Evolutionary conservation across 2,797 vertebrate genomes (phyloP).

Genomic region (Antennarius maculatus): DNA sequence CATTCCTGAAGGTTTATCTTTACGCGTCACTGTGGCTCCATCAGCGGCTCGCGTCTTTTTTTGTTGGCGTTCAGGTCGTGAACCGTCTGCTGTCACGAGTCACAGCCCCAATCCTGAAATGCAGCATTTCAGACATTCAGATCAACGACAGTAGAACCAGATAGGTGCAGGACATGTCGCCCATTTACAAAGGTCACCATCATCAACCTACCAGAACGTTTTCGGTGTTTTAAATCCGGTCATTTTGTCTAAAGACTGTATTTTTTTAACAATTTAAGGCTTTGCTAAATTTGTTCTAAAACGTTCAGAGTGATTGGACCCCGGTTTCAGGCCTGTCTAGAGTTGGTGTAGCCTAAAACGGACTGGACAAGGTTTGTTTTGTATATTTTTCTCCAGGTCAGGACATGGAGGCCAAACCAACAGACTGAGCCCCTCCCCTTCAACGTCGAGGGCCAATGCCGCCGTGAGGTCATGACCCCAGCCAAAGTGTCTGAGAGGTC

Average conservation of each 20-base stretch:
- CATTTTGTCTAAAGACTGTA: too few species aligned
- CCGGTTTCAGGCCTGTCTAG: not conserved
- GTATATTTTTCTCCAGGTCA: conserved; percentile 60
- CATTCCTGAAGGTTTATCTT: conserved; percentile 40
- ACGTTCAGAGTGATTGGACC: not conserved
- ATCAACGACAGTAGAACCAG: not conserved
- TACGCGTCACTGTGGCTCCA: conserved; percentile 3
- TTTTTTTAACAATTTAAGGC: too few species aligned
- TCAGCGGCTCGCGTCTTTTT: conserved; percentile 39
- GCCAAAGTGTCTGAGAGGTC: conserved; percentile 72
- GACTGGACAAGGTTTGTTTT: conserved; percentile 10
- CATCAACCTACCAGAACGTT: too few species aligned
- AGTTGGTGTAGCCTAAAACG: not conserved
- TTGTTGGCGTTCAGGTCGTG: conserved; percentile 36
- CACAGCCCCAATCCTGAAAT: conserved; percentile 48
- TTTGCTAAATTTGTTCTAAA: too few species aligned
- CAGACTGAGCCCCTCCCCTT: conserved; percentile 50
- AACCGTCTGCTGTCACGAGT: conserved; percentile 6
- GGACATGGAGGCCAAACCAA: conserved; percentile 56
- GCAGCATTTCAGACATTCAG: conserved; percentile 56
- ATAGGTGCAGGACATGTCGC: not conserved
- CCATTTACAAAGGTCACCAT: too few species aligned
- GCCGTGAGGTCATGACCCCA: conserved; percentile 70
- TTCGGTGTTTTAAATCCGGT: too few species aligned
- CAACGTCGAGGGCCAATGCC: conserved; percentile 42